phyloP scores from a whole-genome alignment of 30 jellyfish, hydroid and myxozoan species.

The Clytia hemisphaerica region DNA sequence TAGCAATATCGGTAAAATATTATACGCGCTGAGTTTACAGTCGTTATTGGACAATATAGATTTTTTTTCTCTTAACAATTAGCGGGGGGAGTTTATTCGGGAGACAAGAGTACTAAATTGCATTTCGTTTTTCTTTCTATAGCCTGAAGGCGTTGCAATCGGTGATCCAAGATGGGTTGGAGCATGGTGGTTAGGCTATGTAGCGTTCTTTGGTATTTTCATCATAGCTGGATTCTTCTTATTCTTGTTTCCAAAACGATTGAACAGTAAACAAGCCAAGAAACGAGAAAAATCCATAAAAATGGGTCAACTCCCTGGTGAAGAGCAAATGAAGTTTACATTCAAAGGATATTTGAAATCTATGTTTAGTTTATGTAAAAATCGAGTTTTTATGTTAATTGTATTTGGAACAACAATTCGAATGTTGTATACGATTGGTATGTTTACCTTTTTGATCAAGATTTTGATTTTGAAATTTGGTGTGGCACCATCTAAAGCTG shows the following conservation, averaged over 20 bases:
- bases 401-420: slow-evolving; percentile 49
- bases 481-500: slow-evolving; percentile 41
- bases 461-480: slow-evolving; percentile 63
- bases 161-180: slow-evolving; percentile 81
- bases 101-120: background rate
- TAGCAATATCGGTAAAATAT: background rate
- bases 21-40: too few species aligned
- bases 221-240: slow-evolving; percentile 50
- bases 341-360: slow-evolving; percentile 44
- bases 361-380: slow-evolving; percentile 25
- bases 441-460: slow-evolving; percentile 59
- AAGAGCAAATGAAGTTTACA: slow-evolving; percentile 44
- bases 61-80: too few species aligned
- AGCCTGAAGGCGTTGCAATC: slow-evolving; percentile 66
- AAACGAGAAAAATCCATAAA: slow-evolving; percentile 53
- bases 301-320: slow-evolving; percentile 54
- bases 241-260: slow-evolving; percentile 53
- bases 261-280: slow-evolving; percentile 32
- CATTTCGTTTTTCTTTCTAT: background rate
- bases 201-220: slow-evolving; percentile 48
- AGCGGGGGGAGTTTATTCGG: too few species aligned
- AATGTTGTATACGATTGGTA: slow-evolving; percentile 47
- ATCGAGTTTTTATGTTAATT: slow-evolving; percentile 50
- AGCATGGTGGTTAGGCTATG: slow-evolving; percentile 88
- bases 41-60: background rate